These are phyloP conservation scores for Micrastur ruficollis DNA, from an alignment of 2,797 vertebrate species.

Conservation along the genomic window DNA sequence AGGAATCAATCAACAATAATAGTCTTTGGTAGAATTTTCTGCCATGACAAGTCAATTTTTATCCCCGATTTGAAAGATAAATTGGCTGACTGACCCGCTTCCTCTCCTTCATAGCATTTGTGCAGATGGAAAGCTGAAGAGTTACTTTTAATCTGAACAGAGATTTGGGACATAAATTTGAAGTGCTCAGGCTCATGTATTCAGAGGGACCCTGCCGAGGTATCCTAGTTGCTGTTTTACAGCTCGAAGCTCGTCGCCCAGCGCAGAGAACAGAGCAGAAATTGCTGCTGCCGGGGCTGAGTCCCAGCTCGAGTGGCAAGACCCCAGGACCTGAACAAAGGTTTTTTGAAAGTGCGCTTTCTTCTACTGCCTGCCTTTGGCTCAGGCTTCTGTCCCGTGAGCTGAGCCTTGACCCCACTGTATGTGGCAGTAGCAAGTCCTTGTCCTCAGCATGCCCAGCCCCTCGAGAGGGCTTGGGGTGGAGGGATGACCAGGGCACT, in stretches of 20 bases:
- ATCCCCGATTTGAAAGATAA: slow-evolving; percentile 51
- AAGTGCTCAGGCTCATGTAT: neutral
- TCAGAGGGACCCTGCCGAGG: neutral
- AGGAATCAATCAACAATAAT: slow-evolving; percentile 65
- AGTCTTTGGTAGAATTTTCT: slow-evolving; percentile 66
- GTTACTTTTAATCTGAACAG: slow-evolving; percentile 25
- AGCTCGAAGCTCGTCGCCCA: neutral
- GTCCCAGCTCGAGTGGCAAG: fast-evolving
- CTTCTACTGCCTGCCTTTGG: neutral
- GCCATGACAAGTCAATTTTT: slow-evolving; percentile 68
- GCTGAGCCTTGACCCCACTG: neutral
- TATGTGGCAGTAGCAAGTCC: neutral
- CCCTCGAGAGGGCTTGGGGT: neutral
- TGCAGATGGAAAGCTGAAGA: slow-evolving; percentile 40
- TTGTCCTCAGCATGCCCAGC: fast-evolving
- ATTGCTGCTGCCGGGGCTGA: neutral
- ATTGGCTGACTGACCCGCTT: slow-evolving; percentile 47
- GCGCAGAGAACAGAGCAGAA: neutral
- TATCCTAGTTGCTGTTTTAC: neutral
- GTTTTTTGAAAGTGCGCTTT: neutral
- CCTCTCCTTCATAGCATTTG: slow-evolving; percentile 12
- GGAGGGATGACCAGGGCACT: neutral
- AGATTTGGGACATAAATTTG: slow-evolving; percentile 29
- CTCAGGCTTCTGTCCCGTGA: neutral
- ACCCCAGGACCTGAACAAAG: neutral